These are phyloP conservation scores for Pantala flavescens DNA, from an alignment of 1,140 invertebrate genomes.

Conservation along the genomic window DNA sequence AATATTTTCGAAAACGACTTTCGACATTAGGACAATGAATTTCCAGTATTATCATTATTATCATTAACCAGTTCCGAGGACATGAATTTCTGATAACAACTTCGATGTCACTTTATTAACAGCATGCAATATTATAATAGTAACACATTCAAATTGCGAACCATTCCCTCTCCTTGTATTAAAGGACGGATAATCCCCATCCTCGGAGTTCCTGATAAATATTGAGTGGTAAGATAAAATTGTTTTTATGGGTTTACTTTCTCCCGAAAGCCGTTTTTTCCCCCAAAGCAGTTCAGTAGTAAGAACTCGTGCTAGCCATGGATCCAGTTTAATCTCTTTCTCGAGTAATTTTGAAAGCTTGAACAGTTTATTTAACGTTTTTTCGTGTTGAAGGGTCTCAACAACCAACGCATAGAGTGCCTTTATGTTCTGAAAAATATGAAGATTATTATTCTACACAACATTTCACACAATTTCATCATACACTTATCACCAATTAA, in stretches of 20 bases:
- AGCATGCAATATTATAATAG: no score
- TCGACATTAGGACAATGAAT: no score
- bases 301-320: constrained; percentile 58
- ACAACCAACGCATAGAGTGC: constrained; percentile 59
- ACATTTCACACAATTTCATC: background rate
- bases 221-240: constrained; percentile 47
- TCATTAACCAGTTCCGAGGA: no score
- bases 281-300: constrained; percentile 76
- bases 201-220: background rate
- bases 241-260: constrained; percentile 57
- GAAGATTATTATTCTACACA: constrained; percentile 25
- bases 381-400: constrained; percentile 55
- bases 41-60: no score
- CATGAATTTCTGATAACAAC: no score
- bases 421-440: constrained; percentile 58
- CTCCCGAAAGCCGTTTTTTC: constrained; percentile 51
- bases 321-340: constrained; percentile 55
- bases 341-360: constrained; percentile 35
- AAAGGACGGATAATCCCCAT: no score
- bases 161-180: no score
- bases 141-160: no score
- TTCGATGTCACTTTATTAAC: no score
- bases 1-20: no score
- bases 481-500: background rate
- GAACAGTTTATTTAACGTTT: constrained; percentile 52